A percentile compares a stretch with the other conserved stretches of the same genome.
These are phyloP conservation scores for Oryzias sinensis DNA, from an alignment of 2,797 vertebrate genomes.

Conservation along the genomic window DNA sequence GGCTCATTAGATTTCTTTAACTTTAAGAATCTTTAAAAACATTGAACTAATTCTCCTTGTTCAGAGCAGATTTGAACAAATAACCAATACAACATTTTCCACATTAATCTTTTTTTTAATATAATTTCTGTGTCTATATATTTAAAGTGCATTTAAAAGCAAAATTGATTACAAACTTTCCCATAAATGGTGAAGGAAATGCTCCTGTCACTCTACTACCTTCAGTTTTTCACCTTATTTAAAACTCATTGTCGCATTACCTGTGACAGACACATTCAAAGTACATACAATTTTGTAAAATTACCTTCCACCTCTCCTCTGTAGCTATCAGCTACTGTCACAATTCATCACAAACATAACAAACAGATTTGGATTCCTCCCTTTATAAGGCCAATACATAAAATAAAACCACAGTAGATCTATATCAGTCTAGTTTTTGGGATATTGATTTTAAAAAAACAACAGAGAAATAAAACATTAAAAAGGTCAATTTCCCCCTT, in stretches of 20 bases:
- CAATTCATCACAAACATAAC: slow-evolving; percentile 31
- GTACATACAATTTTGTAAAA: slow-evolving; percentile 74
- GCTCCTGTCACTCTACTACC: slow-evolving; percentile 7
- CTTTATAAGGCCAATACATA: slow-evolving; percentile 57
- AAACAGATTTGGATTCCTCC: slow-evolving; percentile 55
- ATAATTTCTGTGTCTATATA: slow-evolving; percentile 8
- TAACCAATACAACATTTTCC: not conserved
- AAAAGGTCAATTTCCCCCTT: not conserved
- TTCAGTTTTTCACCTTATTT: slow-evolving; percentile 20
- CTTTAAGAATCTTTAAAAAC: not conserved
- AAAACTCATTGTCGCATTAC: slow-evolving; percentile 7
- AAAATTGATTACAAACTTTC: not conserved
- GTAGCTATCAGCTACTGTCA: slow-evolving; percentile 33
- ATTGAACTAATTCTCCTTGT: slow-evolving; percentile 2
- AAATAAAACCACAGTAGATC: slow-evolving; percentile 32
- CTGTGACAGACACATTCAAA: slow-evolving; percentile 60
- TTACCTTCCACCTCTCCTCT: slow-evolving; percentile 48
- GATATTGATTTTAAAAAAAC: slow-evolving; percentile 37
- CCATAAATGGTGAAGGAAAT: not conserved
- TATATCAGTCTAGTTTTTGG: slow-evolving; percentile 32
- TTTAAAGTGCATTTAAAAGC: slow-evolving; percentile 12
- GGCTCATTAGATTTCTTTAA: not conserved
- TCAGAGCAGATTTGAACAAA: slow-evolving; percentile 14
- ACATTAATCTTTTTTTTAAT: slow-evolving; percentile 5
- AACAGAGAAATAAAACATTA: slow-evolving; percentile 9